Conservation (phyloP, 2,888 invertebrate species). For the Stratiomys singularior region DNA sequence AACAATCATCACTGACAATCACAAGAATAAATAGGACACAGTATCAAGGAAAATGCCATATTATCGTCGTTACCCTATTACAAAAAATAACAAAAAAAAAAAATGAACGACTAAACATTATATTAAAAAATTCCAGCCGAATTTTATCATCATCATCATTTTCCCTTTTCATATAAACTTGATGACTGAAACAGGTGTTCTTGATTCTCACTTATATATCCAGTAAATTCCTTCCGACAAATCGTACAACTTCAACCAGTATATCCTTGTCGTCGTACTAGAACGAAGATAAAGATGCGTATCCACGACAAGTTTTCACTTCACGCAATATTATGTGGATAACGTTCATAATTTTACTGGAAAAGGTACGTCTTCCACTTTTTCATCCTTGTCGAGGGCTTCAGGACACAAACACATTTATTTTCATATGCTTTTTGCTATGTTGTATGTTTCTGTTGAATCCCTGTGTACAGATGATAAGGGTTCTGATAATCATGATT, state of each 20-base stretch:
- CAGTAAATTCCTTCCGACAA: slow-evolving; percentile 25
- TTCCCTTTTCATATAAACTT: background rate
- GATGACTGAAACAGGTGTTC: slow-evolving; percentile 41
- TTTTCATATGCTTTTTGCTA: background rate
- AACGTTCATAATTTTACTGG: slow-evolving; percentile 30
- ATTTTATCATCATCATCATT: slow-evolving; percentile 13
- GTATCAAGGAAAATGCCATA: background rate
- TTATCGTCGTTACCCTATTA: background rate
- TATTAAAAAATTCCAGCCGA: slow-evolving; percentile 37
- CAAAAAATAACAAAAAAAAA: no score
- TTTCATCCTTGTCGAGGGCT: background rate
- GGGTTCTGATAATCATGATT: background rate
- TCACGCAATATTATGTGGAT: slow-evolving; percentile 36
- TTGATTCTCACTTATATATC: slow-evolving; percentile 34
- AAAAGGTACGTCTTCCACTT: background rate
- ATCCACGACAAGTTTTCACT: slow-evolving; percentile 30
- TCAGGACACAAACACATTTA: background rate
- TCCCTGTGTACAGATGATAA: slow-evolving; percentile 20
- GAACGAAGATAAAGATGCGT: slow-evolving; percentile 29
- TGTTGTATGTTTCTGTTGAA: background rate
- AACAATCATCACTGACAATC: no score
- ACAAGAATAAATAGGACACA: no score
- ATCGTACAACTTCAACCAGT: slow-evolving; percentile 9
- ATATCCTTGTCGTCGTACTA: background rate
- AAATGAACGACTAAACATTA: slow-evolving; percentile 6